phyloP scores from a whole-genome alignment of 53 echinoderm and acorn worm genomes.

The Zoroaster sp. region DNA sequence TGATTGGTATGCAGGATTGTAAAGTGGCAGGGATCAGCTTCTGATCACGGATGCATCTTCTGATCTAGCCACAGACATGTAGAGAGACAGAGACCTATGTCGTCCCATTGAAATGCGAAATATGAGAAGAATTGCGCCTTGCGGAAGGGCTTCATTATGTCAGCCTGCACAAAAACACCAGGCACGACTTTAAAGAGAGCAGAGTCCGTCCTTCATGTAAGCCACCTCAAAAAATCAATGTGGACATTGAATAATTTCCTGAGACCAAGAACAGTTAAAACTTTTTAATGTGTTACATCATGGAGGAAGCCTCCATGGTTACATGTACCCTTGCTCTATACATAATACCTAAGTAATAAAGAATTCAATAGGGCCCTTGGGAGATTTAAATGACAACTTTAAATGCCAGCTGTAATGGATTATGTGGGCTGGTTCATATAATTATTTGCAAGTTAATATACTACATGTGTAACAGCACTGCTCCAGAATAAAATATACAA shows the following conservation, averaged over 20 bases:
- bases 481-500: too few species aligned
- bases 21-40: not conserved
- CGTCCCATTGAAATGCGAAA: slow-evolving; percentile 20
- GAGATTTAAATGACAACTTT: too few species aligned
- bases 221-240: not conserved
- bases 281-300: too few species aligned
- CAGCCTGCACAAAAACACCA: not conserved
- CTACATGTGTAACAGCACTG: too few species aligned
- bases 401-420: too few species aligned
- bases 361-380: too few species aligned
- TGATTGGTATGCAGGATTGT: not conserved
- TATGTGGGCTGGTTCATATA: too few species aligned
- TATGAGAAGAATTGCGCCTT: slow-evolving; percentile 31
- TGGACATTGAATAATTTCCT: not conserved
- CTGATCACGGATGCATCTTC: not conserved
- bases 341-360: too few species aligned
- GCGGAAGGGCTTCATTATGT: not conserved
- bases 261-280: not conserved
- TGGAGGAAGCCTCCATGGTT: too few species aligned
- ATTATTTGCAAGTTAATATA: too few species aligned
- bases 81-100: not conserved
- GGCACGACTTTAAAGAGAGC: not conserved
- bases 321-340: too few species aligned
- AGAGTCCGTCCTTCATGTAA: not conserved
- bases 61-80: not conserved